Base-by-base conservation (phyloP, 2,888 invertebrate genomes). In the Ophion ellenae region DNA sequence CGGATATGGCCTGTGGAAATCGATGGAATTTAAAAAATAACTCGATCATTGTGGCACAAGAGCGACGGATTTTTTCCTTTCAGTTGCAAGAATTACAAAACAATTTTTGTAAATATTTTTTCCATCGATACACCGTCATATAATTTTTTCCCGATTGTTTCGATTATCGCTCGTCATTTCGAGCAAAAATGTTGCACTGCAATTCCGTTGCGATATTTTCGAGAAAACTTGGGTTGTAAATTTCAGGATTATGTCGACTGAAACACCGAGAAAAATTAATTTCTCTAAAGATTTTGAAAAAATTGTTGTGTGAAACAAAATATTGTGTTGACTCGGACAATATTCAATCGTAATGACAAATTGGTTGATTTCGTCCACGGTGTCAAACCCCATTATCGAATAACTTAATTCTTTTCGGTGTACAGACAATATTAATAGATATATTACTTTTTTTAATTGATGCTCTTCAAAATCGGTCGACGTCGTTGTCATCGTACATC, bases 401-500 rank as follows among this genome's bases (percentile, higher is more conserved):
- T 53, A 77, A 77, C 64, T 36, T 17, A 11, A 80, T 73, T 71
- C 73, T 64, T 80, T 64, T 80, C 79, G 36, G 53, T 40, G 57
- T 36, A 71, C 5, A 36, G 20, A 57, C 10, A n/a, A 69, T 71
- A 47, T 57, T 74, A 77, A 75, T 67, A 77, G n/a, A n/a, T 63
- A 66, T 81, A 71, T 66, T 69, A 57, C 53, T 28, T 63, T n/a
- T 74, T 67, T 67, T 9, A 28, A 66, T 17, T 11, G 9, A 70
- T 67, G 47, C 63, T 45, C 7, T 17, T 57, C 40, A 10, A 69
- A 40, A 66, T 77, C 57, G 59, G 84, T 84, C 74, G 57, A 28
- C 77, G 81, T 81, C 67, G 63, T 73, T 28, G 57, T 73, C 9
- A 40, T 81, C 66, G 70, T 59, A 77, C 47, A 53, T 66, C 66